Evolutionary conservation across 2,113 vertebrate species (phyloP).

Genomic region (Rhineura floridana): DNA sequence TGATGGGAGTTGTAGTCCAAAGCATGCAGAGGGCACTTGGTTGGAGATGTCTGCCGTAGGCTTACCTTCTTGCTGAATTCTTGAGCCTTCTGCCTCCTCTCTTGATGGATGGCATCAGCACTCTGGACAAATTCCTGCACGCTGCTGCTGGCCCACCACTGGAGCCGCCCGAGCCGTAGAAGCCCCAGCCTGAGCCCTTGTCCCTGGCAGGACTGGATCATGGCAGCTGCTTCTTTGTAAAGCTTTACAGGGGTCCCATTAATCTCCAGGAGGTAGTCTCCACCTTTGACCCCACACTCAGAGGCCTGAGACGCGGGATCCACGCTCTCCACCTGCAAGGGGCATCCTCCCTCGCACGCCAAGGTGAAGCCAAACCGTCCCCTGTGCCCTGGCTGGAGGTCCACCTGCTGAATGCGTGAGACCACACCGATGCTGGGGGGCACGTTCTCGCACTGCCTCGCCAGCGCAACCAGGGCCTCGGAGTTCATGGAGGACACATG

Average conservation of each 20-base stretch:
- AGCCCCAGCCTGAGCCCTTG: constrained; percentile 80
- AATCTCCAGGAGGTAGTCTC: constrained; percentile 87
- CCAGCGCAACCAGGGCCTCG: constrained; percentile 81
- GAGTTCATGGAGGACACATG: constrained; percentile 83
- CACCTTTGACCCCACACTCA: constrained; percentile 79
- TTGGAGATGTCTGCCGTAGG: accelerated
- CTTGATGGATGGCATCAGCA: constrained; percentile 63
- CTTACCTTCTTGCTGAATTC: constrained; percentile 92
- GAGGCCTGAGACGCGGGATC: constrained; percentile 81
- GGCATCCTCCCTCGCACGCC: constrained; percentile 78
- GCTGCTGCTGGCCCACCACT: constrained; percentile 59
- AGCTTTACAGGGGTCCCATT: constrained; percentile 79
- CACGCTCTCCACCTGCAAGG: constrained; percentile 83
- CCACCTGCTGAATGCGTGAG: constrained; percentile 83
- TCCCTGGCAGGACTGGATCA: constrained; percentile 81
- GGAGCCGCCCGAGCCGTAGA: constrained; percentile 77
- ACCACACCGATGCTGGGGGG: constrained; percentile 96
- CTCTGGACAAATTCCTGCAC: constrained; percentile 65
- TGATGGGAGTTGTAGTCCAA: too few species aligned
- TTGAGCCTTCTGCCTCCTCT: constrained; percentile 89
- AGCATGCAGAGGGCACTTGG: too few species aligned
- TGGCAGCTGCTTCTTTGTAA: constrained; percentile 71
- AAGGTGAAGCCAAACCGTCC: constrained; percentile 84
- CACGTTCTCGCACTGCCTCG: constrained; percentile 84
- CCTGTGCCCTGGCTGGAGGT: constrained; percentile 74